A percentile compares a stretch with the other conserved stretches of the same genome.
phyloP scores from a whole-genome alignment of 2,113 vertebrate species.

The Taxidea taxus region DNA sequence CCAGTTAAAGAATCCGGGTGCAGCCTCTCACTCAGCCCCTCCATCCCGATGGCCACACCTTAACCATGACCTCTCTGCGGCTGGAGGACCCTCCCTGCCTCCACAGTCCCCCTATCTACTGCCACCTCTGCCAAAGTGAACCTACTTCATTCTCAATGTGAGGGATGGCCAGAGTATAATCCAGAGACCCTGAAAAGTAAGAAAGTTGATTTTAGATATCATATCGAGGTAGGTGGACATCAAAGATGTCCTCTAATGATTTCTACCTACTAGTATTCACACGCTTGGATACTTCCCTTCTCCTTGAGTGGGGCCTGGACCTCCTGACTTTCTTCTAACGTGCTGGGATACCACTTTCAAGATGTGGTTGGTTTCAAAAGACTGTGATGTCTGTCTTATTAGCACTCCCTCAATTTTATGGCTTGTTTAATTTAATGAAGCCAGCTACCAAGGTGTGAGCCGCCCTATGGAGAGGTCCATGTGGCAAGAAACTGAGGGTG shows the following conservation, averaged over 20 bases:
- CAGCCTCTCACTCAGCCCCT: neutral
- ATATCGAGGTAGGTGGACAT: too few species aligned
- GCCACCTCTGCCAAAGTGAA: neutral
- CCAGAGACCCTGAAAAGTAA: neutral
- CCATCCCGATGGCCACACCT: neutral
- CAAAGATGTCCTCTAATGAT: neutral
- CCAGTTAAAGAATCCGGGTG: neutral
- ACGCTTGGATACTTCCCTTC: neutral
- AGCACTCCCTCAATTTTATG: neutral
- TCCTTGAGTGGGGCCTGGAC: neutral
- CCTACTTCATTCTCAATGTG: neutral
- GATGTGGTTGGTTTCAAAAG: neutral
- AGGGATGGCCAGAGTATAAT: neutral
- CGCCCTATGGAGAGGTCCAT: neutral
- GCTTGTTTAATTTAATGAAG: neutral
- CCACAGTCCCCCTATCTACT: accelerated
- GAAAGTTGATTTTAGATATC: neutral
- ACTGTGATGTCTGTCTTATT: neutral
- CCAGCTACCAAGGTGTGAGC: neutral
- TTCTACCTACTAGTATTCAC: neutral
- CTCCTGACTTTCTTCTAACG: neutral
- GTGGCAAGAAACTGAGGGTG: neutral
- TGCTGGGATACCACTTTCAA: neutral
- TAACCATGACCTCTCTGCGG: neutral
- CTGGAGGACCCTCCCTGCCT: neutral